Conservation (phyloP, 1,140 invertebrate species). For the Drosophila neocordata region DNA sequence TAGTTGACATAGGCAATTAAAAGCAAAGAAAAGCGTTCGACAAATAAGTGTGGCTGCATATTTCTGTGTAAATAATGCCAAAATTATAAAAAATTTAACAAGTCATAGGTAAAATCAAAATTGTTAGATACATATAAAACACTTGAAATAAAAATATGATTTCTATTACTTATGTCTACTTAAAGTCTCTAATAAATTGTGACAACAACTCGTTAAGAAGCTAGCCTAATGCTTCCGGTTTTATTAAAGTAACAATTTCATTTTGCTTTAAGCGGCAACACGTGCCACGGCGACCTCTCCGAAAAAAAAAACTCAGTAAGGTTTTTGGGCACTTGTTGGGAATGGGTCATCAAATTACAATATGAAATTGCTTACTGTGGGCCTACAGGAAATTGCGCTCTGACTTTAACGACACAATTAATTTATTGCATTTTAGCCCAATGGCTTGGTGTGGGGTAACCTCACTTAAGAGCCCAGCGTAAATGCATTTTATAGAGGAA, state of each 20-base stretch:
- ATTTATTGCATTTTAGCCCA: conserved; percentile 65
- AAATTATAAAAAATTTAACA: background rate
- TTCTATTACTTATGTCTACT: conserved; percentile 18
- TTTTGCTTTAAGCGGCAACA: conserved; percentile 42
- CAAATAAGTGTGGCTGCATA: too few species aligned
- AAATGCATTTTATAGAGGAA: conserved; percentile 64
- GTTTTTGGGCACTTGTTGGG: conserved; percentile 30
- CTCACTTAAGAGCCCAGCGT: conserved; percentile 8
- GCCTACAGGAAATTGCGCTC: conserved; percentile 52
- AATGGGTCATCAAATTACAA: conserved; percentile 61
- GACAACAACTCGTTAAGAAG: conserved; percentile 23
- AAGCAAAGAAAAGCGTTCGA: background rate
- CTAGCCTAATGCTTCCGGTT: conserved; percentile 44
- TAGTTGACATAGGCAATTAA: conserved; percentile 7
- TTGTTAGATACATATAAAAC: background rate
- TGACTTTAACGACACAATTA: conserved; percentile 66
- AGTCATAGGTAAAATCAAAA: background rate
- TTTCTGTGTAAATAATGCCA: background rate
- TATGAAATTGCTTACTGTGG: conserved; percentile 39
- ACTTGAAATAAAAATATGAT: conserved; percentile 3
- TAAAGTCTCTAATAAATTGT: conserved; percentile 35
- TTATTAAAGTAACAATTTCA: conserved; percentile 20
- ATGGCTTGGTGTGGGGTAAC: background rate
- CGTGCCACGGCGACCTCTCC: conserved; percentile 43
- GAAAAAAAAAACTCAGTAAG: conserved; percentile 24